These are phyloP conservation scores for Brachionus rubens DNA, from an alignment of 1,140 invertebrate species.

Conservation along the genomic window DNA sequence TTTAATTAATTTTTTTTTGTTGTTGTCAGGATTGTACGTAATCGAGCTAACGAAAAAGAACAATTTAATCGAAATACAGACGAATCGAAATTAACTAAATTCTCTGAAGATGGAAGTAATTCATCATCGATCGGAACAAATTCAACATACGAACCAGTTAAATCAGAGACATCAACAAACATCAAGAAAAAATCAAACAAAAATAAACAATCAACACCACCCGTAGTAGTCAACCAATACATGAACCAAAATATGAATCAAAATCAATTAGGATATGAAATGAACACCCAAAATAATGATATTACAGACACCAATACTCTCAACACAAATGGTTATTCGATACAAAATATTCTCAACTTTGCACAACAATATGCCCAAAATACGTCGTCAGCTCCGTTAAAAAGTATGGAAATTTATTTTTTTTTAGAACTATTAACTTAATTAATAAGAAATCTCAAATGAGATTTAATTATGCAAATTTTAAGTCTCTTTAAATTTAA, in stretches of 20 bases:
- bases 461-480: conserved; percentile 8
- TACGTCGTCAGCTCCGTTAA: background rate
- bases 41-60: conserved; percentile 45
- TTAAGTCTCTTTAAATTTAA: conserved; percentile 17
- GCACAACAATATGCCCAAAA: background rate
- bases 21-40: conserved; percentile 32
- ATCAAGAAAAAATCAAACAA: conserved; percentile 23
- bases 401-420: background rate
- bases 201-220: background rate
- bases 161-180: no score
- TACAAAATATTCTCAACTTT: conserved; percentile 33
- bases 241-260: background rate
- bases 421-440: background rate
- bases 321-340: background rate
- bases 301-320: background rate
- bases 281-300: background rate
- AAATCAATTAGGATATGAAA: background rate
- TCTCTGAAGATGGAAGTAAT: background rate
- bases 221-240: background rate
- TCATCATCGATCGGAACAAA: background rate
- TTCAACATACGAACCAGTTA: background rate
- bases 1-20: conserved; percentile 31
- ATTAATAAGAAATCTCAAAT: background rate
- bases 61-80: background rate
- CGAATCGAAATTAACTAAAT: background rate